These are phyloP conservation scores for Anorthoa munda DNA, from an alignment of 2,888 invertebrate genomes.

Conservation along the genomic window DNA sequence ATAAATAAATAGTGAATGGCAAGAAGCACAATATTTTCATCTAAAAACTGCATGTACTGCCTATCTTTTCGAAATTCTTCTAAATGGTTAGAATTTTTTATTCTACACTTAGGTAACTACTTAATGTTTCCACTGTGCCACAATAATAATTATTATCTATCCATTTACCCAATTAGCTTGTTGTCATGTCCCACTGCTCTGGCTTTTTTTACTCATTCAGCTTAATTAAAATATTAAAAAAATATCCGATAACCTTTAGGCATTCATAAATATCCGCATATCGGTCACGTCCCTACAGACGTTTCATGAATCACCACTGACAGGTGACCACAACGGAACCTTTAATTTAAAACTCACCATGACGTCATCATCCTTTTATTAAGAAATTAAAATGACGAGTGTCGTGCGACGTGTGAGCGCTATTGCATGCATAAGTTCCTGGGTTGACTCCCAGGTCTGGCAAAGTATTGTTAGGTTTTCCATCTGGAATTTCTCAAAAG, in stretches of 20 bases:
- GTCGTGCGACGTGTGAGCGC: too few species aligned
- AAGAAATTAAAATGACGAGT: constrained; percentile 19
- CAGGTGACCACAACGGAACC: constrained; percentile 2
- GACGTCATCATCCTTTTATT: constrained; percentile 16
- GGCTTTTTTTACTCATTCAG: too few species aligned
- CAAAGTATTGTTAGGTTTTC: too few species aligned
- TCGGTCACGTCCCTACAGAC: constrained; percentile 32
- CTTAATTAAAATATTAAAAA: not conserved
- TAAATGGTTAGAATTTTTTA: too few species aligned
- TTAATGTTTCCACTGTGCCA: too few species aligned
- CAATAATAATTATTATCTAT: too few species aligned
- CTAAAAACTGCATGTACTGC: not conserved
- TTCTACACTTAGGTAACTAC: too few species aligned
- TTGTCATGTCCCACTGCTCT: too few species aligned
- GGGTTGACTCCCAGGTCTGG: too few species aligned
- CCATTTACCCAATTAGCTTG: too few species aligned
- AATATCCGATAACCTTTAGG: not conserved
- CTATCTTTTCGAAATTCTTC: not conserved
- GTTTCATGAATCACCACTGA: not conserved
- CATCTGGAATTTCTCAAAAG: too few species aligned
- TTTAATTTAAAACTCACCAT: constrained; percentile 33
- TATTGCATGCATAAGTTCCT: too few species aligned
- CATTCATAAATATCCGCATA: constrained; percentile 33
- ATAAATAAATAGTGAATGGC: not conserved
- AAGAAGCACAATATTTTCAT: not conserved